Conservation (phyloP, 2,888 invertebrate genomes). For the Penaeus monodon region DNA sequence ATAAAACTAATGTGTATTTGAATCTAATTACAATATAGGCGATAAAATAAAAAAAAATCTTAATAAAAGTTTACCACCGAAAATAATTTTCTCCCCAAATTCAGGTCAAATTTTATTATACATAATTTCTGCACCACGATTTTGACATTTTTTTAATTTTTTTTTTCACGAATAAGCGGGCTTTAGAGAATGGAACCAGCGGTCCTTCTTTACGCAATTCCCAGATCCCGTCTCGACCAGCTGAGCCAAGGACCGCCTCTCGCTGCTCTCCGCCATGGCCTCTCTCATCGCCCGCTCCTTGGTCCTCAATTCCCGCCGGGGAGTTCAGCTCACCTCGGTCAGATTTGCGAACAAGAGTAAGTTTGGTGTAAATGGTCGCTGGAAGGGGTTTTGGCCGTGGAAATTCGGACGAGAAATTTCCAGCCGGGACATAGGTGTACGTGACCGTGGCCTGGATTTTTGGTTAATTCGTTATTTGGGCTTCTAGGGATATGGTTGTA, state of each 20-base stretch:
- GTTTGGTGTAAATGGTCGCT: not conserved
- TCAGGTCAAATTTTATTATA: no score
- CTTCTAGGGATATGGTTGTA: no score
- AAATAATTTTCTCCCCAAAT: no score
- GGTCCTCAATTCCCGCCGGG: conserved; percentile 29
- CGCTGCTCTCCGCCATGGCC: conserved; percentile 11
- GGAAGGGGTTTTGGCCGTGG: not conserved
- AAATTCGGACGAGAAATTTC: not conserved
- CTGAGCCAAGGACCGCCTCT: not conserved
- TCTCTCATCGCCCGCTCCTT: conserved; percentile 42
- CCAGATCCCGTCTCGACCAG: conserved; percentile 15
- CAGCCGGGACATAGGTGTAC: not conserved
- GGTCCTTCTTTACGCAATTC: conserved; percentile 32
- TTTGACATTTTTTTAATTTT: no score
- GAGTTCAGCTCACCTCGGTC: conserved; percentile 46
- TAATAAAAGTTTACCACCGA: no score
- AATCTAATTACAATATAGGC: no score
- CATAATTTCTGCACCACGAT: no score
- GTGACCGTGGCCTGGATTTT: no score
- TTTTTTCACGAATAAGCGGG: no score
- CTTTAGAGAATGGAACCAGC: not conserved
- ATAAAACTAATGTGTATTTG: no score
- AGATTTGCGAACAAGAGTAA: conserved; percentile 53
- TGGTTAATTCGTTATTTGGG: no score
- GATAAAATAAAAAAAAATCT: no score